Base-by-base conservation (phyloP, 2,113 vertebrate species). In the Copsychus sechellarum region DNA sequence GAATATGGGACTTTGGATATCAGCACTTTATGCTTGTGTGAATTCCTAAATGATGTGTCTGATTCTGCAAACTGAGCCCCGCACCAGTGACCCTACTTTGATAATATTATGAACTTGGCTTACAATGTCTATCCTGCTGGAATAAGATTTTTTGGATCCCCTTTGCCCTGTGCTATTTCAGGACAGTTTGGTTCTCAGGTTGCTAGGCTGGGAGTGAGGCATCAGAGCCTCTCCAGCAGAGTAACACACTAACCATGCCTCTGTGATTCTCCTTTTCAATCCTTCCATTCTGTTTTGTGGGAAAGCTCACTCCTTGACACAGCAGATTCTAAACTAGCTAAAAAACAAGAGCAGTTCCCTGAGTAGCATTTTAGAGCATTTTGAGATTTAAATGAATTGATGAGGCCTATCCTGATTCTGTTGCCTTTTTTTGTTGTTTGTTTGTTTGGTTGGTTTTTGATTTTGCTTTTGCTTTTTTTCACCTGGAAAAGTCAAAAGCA, bases 221-320 rank as follows among this genome's bases (percentile, higher is more conserved):
- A 34, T 40, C 22, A 12, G 56, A 14, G 60, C 25, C 18, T 71
- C 24, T 86, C 26, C 24, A 21, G 28, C 40, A 42, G 56, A 89
- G 28, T 17, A 33, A 40, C 28, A 66, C 12, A 50, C 14, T 15
- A 78, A 43, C 16, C 38, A 58, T 73, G 18, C 48, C n/a, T 5
- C 26, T 60, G 33, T 0, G 5, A 56, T 56, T 87, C 19, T 87
- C 16, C 48, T 89, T 85, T 86, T 36, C 40, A 57, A 6, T 60
- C 0, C 0, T 78, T 65, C 22, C n/a, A 0, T 65, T 65, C 15
- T 26, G 18, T 47, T 83, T 58, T 54, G 6, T 50, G 60, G 33
- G 9, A 31, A 78, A 5, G 9, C 58, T 88, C 66, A 58, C 73
- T 87, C 16, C 43, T 87, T 65, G 36, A 42, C 11, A 56, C 12